phyloP scores from a whole-genome alignment of 1,140 invertebrate species.

The Drosophila rhopaloa region DNA sequence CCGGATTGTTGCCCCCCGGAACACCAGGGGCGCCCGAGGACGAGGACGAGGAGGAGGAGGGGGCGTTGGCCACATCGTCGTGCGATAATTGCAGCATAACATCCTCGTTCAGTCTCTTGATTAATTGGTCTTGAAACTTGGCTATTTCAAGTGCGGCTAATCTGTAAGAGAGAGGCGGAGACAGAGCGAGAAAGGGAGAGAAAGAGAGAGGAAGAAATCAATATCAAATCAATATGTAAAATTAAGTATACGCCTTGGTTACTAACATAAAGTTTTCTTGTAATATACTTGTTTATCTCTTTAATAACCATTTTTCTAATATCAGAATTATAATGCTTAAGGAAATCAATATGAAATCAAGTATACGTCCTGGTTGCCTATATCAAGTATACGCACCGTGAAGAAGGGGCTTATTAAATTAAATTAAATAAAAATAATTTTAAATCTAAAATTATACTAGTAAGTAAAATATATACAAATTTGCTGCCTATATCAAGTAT shows the following conservation, averaged over 20 bases:
- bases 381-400: slow-evolving; percentile 6
- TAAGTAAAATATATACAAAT: too few species aligned
- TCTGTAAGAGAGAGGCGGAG: slow-evolving; percentile 42
- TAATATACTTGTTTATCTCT: too few species aligned
- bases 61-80: slow-evolving; percentile 73
- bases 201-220: neutral
- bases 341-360: slow-evolving; percentile 16
- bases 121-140: slow-evolving; percentile 94
- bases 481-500: too few species aligned
- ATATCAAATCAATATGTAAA: slow-evolving; percentile 16
- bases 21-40: slow-evolving; percentile 76
- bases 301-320: too few species aligned
- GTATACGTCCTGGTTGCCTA: neutral
- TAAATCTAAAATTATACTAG: too few species aligned
- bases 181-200: neutral
- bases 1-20: slow-evolving; percentile 74
- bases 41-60: slow-evolving; percentile 85
- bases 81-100: slow-evolving; percentile 86
- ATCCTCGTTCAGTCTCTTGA: slow-evolving; percentile 91
- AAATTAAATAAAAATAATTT: too few species aligned
- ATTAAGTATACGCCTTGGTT: slow-evolving; percentile 4
- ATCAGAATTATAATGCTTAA: too few species aligned
- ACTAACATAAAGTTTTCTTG: too few species aligned
- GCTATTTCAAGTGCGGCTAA: slow-evolving; percentile 94
- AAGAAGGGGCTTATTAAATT: too few species aligned